Conservation (phyloP, 2,113 vertebrate species). For the Vulpes vulpes region DNA sequence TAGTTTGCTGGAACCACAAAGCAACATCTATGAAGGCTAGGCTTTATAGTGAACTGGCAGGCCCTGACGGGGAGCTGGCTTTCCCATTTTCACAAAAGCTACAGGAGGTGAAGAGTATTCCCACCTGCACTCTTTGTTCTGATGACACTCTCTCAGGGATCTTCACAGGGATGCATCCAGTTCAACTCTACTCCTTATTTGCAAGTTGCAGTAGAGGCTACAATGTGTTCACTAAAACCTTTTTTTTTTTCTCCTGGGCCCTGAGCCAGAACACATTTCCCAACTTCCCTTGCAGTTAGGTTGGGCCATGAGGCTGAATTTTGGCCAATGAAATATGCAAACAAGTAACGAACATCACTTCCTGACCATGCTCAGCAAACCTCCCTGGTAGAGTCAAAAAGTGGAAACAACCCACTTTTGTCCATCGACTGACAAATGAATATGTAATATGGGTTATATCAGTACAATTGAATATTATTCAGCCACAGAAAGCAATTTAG, state of each 20-base stretch:
- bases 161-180: neutral
- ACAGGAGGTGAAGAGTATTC: neutral
- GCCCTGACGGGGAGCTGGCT: neutral
- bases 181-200: neutral
- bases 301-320: neutral
- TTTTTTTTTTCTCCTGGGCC: neutral
- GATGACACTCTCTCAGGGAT: neutral
- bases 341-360: constrained; percentile 14
- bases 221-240: neutral
- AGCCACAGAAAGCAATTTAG: neutral
- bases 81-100: neutral
- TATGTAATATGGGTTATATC: neutral
- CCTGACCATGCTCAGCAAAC: neutral
- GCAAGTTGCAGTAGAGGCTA: neutral
- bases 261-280: constrained; percentile 27
- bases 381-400: neutral
- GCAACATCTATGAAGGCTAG: neutral
- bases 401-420: neutral
- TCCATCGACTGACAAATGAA: neutral
- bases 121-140: neutral
- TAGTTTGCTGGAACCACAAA: neutral
- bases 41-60: neutral
- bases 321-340: neutral
- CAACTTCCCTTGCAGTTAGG: constrained; percentile 9
- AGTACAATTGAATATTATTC: neutral